Conservation (phyloP, 2,797 vertebrate species). For the Perdix hodgsoniae region DNA sequence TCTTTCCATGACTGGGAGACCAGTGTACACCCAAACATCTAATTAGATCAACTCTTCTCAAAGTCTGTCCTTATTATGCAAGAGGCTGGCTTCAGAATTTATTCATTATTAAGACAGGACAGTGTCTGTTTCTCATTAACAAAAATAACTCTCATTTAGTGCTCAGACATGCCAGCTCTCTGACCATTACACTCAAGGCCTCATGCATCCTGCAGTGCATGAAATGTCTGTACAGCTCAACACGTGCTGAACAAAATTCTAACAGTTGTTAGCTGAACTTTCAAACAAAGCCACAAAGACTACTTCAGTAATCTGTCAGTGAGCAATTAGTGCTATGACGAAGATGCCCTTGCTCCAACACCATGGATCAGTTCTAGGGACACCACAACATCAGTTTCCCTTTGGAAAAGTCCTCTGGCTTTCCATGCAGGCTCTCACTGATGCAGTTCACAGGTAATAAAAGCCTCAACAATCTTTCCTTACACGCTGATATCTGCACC, state of each 20-base stretch:
- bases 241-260: neutral
- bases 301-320: neutral
- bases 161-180: neutral
- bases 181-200: neutral
- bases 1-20: accelerated
- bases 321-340: neutral
- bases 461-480: neutral
- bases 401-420: neutral
- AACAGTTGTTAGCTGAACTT: neutral
- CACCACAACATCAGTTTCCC: neutral
- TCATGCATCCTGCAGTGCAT: accelerated
- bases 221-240: neutral
- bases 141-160: neutral
- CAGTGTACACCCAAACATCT: neutral
- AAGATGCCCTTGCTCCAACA: neutral
- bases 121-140: neutral
- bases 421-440: neutral
- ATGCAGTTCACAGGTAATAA: neutral
- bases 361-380: accelerated
- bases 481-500: neutral
- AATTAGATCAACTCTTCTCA: neutral
- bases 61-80: neutral
- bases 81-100: neutral
- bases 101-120: neutral
- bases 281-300: neutral